phyloP scores from a whole-genome alignment of 1,140 invertebrate genomes.

The Eubasilissa regina region DNA sequence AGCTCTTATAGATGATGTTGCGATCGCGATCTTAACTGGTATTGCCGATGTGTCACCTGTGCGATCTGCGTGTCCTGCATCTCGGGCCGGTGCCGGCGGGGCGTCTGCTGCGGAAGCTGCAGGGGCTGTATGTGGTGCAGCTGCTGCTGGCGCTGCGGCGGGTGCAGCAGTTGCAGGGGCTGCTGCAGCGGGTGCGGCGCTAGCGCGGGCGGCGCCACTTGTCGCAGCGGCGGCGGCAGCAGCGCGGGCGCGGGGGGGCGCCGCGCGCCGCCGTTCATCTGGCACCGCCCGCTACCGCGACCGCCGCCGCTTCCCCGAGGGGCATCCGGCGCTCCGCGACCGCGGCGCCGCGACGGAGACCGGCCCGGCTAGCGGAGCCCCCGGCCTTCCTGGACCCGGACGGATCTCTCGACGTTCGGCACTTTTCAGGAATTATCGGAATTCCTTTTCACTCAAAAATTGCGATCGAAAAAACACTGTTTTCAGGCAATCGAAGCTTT shows the following conservation, averaged over 20 bases:
- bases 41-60: conserved; percentile 43
- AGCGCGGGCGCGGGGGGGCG: conserved; percentile 67
- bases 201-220: conserved; percentile 63
- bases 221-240: conserved; percentile 69
- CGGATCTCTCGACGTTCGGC: background rate
- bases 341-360: background rate
- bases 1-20: too few relatives aligned
- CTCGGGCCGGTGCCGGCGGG: conserved; percentile 59
- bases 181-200: conserved; percentile 62
- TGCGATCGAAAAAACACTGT: too few relatives aligned
- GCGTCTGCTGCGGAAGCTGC: conserved; percentile 61
- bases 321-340: conserved; percentile 39
- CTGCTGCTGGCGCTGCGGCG: conserved; percentile 65
- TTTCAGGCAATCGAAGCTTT: too few relatives aligned
- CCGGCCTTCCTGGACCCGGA: too few relatives aligned
- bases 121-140: conserved; percentile 62
- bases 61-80: conserved; percentile 59
- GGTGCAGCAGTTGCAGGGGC: conserved; percentile 60
- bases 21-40: background rate
- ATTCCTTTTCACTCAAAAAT: background rate
- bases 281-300: conserved; percentile 70
- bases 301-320: conserved; percentile 61
- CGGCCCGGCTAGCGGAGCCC: too few relatives aligned
- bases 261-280: conserved; percentile 67
- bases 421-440: background rate